A percentile compares a stretch with the other conserved stretches of the same genome.
phyloP scores from a whole-genome alignment of 2,797 vertebrate species.

The Lithobates sylvaticus region DNA sequence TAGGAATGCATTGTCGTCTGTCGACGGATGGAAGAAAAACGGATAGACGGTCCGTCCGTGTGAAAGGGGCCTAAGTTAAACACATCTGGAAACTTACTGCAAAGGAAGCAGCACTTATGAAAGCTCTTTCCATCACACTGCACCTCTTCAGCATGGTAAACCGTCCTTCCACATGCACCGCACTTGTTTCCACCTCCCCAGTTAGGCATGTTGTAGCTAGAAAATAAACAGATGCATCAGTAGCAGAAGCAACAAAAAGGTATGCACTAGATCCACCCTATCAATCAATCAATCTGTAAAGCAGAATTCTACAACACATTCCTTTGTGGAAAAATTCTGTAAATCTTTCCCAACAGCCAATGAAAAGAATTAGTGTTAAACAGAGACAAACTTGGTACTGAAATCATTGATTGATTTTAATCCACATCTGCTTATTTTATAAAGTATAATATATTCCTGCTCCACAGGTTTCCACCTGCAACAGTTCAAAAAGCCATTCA shows the following conservation, averaged over 20 bases:
- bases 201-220: constrained; percentile 84
- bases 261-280: background rate
- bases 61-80: background rate
- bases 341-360: background rate
- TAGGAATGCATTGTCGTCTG: too few species aligned
- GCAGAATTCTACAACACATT: background rate
- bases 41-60: too few species aligned
- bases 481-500: too few species aligned
- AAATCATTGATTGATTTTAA: background rate
- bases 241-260: background rate
- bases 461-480: too few species aligned
- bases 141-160: constrained; percentile 95
- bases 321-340: background rate
- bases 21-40: too few species aligned
- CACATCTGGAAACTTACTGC: constrained; percentile 83
- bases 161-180: constrained; percentile 81
- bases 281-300: background rate
- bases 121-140: constrained; percentile 93
- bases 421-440: too few species aligned
- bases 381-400: background rate
- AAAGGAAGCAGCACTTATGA: constrained; percentile 93
- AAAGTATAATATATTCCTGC: too few species aligned
- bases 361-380: background rate
- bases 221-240: background rate
- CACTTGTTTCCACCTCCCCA: constrained; percentile 97